Evolutionary conservation across 2,113 vertebrate genomes (phyloP), one percentile per base, ranked within the genome.

Genomic region (Hippocampus abdominalis): DNA sequence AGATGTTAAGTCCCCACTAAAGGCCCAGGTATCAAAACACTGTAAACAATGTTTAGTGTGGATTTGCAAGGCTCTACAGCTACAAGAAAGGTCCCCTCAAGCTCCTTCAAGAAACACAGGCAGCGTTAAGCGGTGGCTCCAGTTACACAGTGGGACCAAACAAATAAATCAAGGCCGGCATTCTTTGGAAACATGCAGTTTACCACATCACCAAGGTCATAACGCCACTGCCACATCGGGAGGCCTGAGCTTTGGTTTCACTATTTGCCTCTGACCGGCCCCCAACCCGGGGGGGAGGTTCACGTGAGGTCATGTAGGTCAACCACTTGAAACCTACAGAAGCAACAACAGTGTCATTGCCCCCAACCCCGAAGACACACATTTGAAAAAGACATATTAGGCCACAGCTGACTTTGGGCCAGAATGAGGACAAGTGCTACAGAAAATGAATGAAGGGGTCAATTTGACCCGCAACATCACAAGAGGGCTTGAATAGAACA

Each of bases 231-330:
- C 80, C 68, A 42, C 63, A 66, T 64, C 71, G 49, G 70, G 48
- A 59, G 71, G 81, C 82, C 60, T 32, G 4, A 89, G 84, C 80
- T 89, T 81, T 77, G 63, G 84, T 86, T 89, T 89, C 82, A 74
- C 61, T 76, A 82, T 79, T 73, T 84, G 85, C 82, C 71, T 85
- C 88, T 87, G 86, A 86, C 79, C 46, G 77, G 66, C 73, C 44
- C 78, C 75, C 72, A 53, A 76, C 71, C 64, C 81, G 80, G 16
- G 5, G 5, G 32, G 1, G 75, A 81, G 23, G 54, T 27, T 81
- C 80, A 74, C 64, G 0, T 4, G 1, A 60, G 82, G 81, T 83
- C 84, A 61, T 18, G 72, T 49, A 59, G 53, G 78, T 66, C 71
- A 48, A 63, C 76, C 72, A 29, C 73, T 75, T 64, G 51, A 81